These are phyloP conservation scores for Falco cherrug DNA, from an alignment of 2,797 vertebrate genomes.

Conservation along the genomic window DNA sequence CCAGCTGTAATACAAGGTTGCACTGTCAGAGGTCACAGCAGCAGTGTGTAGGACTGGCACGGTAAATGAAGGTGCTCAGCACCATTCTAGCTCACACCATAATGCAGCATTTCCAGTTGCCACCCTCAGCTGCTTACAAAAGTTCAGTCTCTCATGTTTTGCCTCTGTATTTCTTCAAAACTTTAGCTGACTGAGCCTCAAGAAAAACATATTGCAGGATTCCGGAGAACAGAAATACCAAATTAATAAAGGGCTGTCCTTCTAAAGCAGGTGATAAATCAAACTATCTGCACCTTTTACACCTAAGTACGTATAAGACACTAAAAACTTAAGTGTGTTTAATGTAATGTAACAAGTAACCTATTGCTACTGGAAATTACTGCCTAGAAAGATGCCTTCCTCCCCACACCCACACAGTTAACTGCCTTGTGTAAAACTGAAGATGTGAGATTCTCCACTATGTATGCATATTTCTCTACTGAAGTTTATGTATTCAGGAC, in stretches of 20 bases:
- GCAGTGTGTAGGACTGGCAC: not conserved
- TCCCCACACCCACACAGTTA: not conserved
- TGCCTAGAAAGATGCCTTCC: not conserved
- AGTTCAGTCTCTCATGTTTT: too few species aligned
- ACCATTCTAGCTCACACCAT: too few species aligned
- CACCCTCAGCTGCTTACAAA: too few species aligned
- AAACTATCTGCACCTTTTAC: not conserved
- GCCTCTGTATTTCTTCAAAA: too few species aligned
- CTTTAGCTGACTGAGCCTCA: too few species aligned
- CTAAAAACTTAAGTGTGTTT: not conserved
- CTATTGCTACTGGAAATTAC: not conserved
- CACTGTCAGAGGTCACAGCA: not conserved
- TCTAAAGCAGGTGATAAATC: not conserved
- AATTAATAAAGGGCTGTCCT: not conserved
- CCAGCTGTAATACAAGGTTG: not conserved
- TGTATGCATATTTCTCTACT: not conserved
- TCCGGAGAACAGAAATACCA: not conserved
- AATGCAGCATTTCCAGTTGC: too few species aligned
- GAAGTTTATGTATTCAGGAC: not conserved
- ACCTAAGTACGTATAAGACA: not conserved
- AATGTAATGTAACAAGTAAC: not conserved
- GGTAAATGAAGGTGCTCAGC: too few species aligned
- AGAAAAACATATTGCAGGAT: too few species aligned
- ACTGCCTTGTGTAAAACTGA: not conserved
- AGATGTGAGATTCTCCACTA: not conserved